phyloP scores from a whole-genome alignment of 2,888 invertebrate species.

The Leucozona laternaria region DNA sequence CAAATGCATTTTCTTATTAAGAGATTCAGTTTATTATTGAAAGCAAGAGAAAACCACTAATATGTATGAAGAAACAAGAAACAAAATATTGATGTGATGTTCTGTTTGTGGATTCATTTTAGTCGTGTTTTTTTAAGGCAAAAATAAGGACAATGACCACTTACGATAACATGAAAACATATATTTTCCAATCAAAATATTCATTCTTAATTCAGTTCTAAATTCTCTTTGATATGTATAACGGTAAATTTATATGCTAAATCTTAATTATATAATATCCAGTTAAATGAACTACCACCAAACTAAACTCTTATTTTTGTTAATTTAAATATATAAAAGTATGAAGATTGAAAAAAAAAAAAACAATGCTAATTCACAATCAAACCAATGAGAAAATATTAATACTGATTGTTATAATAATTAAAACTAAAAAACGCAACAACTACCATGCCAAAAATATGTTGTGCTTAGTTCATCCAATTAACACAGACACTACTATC shows the following conservation, averaged over 20 bases:
- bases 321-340: not conserved
- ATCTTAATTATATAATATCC: not conserved
- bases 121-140: too few relatives aligned
- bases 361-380: constrained; percentile 17
- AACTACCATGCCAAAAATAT: constrained; percentile 84
- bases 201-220: not conserved
- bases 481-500: constrained; percentile 83
- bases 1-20: too few relatives aligned
- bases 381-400: constrained; percentile 43
- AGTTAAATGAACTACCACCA: not conserved
- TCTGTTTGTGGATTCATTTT: too few relatives aligned
- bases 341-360: not conserved
- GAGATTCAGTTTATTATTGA: too few relatives aligned
- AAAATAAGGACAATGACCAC: not conserved
- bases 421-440: constrained; percentile 60
- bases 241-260: not conserved
- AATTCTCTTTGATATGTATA: not conserved
- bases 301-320: not conserved
- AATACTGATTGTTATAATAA: constrained; percentile 54
- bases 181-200: not conserved
- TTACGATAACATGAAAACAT: not conserved
- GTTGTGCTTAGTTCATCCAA: constrained; percentile 85
- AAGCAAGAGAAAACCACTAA: too few relatives aligned
- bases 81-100: too few relatives aligned
- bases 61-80: too few relatives aligned